Conservation (phyloP, 2,113 vertebrate genomes). For the Pyxicephalus adspersus region DNA sequence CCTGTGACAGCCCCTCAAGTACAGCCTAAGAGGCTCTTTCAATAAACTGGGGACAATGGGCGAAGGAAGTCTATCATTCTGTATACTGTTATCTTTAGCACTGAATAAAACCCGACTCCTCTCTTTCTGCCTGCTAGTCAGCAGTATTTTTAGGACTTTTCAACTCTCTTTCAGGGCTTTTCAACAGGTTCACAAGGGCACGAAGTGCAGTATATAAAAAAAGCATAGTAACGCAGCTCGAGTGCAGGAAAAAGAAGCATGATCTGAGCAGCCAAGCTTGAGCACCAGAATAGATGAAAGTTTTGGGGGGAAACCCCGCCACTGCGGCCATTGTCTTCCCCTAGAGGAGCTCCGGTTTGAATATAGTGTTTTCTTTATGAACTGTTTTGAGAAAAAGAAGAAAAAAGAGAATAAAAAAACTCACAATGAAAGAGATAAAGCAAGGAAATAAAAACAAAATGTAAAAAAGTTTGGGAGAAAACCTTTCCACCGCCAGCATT, state of each 20-base stretch:
- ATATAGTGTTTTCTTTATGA: constrained; percentile 62
- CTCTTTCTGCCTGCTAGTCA: constrained; percentile 83
- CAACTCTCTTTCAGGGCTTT: constrained; percentile 86
- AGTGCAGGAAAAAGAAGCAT: constrained; percentile 74
- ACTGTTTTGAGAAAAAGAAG: no score
- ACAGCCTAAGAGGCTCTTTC: constrained; percentile 89
- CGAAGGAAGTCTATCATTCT: constrained; percentile 95
- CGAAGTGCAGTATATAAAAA: constrained; percentile 95
- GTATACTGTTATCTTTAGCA: constrained; percentile 96
- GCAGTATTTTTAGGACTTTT: constrained; percentile 87
- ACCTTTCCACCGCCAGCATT: no score
- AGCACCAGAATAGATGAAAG: constrained; percentile 77
- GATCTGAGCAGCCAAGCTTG: constrained; percentile 77
- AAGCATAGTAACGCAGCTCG: constrained; percentile 85
- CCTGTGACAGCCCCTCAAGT: constrained; percentile 95
- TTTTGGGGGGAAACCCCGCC: constrained; percentile 61
- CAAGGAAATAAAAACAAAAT: no score
- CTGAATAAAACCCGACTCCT: constrained; percentile 92
- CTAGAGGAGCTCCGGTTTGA: constrained; percentile 63
- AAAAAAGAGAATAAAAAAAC: no score
- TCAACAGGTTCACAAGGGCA: constrained; percentile 94
- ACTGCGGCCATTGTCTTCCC: constrained; percentile 68
- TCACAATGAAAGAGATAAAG: no score
- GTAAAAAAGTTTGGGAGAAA: no score
- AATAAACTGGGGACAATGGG: constrained; percentile 83